Conservation (phyloP, 1,140 invertebrate species). For the Tetramorium simillimum region DNA sequence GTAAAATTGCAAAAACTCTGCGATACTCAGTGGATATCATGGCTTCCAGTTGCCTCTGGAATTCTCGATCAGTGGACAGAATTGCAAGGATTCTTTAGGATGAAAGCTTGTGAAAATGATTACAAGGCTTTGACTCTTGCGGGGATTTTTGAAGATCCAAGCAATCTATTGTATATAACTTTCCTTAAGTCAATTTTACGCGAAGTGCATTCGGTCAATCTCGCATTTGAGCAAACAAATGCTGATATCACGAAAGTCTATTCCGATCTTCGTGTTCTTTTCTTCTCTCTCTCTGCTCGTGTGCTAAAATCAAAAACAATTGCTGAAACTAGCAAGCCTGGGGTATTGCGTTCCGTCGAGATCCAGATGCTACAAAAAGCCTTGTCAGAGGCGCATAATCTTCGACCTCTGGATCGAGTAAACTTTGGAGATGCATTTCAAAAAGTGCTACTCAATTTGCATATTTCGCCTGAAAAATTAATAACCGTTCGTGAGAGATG, state of each 20-base stretch:
- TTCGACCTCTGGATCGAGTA: neutral
- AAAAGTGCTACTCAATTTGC: neutral
- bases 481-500: neutral
- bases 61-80: neutral
- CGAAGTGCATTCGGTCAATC: neutral
- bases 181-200: neutral
- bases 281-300: neutral
- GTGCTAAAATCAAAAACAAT: neutral
- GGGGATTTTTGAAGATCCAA: neutral
- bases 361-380: neutral
- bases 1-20: neutral
- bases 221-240: neutral
- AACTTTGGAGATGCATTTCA: slow-evolving; percentile 2
- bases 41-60: neutral
- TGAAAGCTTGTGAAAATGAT: neutral
- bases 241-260: neutral
- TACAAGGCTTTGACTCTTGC: neutral
- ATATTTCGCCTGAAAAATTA: neutral
- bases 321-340: neutral
- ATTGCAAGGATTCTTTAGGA: neutral
- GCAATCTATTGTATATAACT: neutral
- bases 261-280: neutral
- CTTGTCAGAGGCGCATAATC: neutral
- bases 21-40: neutral
- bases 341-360: neutral